Conservation (phyloP, 2,113 vertebrate species). For the Prunella fulvescens region DNA sequence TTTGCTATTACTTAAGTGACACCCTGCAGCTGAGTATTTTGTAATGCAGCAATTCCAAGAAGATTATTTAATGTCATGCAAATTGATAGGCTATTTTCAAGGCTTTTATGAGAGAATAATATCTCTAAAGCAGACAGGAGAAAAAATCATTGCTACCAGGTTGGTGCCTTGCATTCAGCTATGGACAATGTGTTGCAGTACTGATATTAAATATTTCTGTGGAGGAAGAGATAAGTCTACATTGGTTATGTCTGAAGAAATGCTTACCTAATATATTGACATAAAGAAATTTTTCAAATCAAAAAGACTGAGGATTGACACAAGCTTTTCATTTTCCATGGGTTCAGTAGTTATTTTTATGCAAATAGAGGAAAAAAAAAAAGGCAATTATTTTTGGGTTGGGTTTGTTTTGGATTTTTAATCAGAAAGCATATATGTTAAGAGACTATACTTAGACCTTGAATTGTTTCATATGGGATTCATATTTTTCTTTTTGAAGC, state of each 20-base stretch:
- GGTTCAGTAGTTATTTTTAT: background rate
- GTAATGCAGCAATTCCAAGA: background rate
- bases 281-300: background rate
- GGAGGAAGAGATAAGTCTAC: background rate
- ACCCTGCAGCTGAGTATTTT: background rate
- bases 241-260: background rate
- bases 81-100: constrained; percentile 10
- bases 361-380: background rate
- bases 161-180: background rate
- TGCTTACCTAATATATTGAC: background rate
- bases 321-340: background rate
- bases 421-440: background rate
- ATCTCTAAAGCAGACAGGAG: background rate
- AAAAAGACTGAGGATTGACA: background rate
- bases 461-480: background rate
- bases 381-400: accelerated
- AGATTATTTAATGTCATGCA: constrained; percentile 6
- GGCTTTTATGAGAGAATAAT: background rate
- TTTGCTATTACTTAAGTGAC: background rate
- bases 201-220: background rate
- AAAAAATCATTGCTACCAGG: background rate
- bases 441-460: background rate
- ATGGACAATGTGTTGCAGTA: background rate
- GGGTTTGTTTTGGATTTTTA: background rate
- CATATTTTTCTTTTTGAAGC: background rate